Evolutionary conservation across 2,888 invertebrate species (phyloP).

Genomic region (Nebria brevicollis): DNA sequence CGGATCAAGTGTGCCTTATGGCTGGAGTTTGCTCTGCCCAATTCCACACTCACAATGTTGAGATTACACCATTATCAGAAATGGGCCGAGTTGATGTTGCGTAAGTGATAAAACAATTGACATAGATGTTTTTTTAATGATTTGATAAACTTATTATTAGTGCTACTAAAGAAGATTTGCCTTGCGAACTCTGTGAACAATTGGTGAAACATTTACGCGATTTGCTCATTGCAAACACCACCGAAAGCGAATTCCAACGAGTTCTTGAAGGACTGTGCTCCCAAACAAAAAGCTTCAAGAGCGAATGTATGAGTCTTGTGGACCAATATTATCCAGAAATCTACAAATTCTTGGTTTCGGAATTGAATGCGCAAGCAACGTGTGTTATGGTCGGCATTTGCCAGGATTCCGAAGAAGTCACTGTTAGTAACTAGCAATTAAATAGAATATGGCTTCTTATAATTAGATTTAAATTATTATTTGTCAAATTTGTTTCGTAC

Average conservation of each 20-base stretch:
- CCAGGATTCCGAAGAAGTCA: constrained; percentile 58
- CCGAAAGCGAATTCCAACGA: constrained; percentile 81
- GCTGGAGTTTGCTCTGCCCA: constrained; percentile 77
- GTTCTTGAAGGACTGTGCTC: constrained; percentile 83
- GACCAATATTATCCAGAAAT: constrained; percentile 81
- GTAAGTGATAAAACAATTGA: constrained; percentile 51
- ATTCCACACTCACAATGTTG: constrained; percentile 74
- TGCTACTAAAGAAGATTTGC: constrained; percentile 68
- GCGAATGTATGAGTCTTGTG: constrained; percentile 80
- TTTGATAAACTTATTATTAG: constrained; percentile 11
- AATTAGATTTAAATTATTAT: too few species aligned
- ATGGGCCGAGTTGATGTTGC: constrained; percentile 68
- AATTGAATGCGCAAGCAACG: constrained; percentile 74
- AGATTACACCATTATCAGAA: constrained; percentile 68
- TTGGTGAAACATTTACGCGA: constrained; percentile 82
- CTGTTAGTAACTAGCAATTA: constrained; percentile 51
- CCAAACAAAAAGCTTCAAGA: constrained; percentile 77
- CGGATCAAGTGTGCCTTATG: constrained; percentile 77
- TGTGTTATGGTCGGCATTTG: constrained; percentile 80
- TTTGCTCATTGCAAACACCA: constrained; percentile 84
- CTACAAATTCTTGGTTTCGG: constrained; percentile 75
- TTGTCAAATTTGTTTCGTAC: neutral
- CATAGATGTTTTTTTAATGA: constrained; percentile 17
- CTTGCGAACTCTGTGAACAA: constrained; percentile 88
- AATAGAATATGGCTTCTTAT: too few species aligned